Evolutionary conservation across 2,797 vertebrate species (phyloP).

Genomic region (Hemibagrus guttatus): DNA sequence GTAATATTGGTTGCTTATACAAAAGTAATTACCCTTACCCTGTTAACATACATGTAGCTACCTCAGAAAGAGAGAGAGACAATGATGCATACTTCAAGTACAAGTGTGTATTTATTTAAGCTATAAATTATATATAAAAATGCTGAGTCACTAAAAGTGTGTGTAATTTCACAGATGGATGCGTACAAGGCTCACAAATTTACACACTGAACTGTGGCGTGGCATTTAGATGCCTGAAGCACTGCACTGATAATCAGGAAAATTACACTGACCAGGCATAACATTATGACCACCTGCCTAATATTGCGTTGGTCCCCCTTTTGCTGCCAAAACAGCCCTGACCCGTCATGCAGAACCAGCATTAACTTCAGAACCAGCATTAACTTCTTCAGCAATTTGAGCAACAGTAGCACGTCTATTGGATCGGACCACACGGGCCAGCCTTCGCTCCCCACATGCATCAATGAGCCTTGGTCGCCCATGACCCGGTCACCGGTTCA

Average conservation of each 20-base stretch:
- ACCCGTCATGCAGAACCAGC: no score
- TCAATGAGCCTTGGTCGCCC: no score
- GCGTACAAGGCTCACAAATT: neutral
- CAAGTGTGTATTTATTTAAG: neutral
- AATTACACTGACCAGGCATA: no score
- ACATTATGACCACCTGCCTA: no score
- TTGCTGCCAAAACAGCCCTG: no score
- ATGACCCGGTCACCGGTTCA: no score
- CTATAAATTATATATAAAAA: neutral
- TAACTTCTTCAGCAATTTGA: no score
- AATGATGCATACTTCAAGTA: neutral
- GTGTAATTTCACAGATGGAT: slow-evolving; percentile 6
- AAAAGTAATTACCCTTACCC: neutral
- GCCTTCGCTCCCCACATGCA: no score
- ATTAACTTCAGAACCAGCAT: no score
- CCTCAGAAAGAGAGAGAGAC: neutral
- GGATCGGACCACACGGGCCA: no score
- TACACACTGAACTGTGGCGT: neutral
- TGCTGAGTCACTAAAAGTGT: neutral
- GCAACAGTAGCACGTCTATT: no score
- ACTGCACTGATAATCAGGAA: neutral
- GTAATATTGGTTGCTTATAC: neutral
- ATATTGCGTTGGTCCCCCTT: no score
- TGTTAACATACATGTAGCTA: neutral
- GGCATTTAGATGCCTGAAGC: neutral